These are phyloP conservation scores for Zosterops pallidus DNA, from an alignment of 2,113 vertebrate species.

Conservation along the genomic window DNA sequence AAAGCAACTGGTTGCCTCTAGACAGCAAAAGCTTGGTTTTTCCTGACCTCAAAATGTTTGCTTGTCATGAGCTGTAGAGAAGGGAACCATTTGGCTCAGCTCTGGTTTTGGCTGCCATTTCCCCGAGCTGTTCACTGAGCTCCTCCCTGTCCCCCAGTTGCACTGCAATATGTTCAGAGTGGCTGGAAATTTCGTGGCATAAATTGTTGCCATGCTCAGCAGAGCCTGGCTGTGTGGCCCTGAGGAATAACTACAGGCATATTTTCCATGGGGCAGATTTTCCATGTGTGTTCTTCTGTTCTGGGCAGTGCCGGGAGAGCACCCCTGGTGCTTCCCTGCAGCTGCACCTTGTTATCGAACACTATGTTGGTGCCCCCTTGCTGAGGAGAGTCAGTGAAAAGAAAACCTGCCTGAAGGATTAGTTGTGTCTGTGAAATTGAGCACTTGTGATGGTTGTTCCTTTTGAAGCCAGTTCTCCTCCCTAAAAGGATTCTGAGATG, in stretches of 20 bases:
- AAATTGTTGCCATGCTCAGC: neutral
- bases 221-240: neutral
- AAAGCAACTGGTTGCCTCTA: neutral
- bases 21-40: neutral
- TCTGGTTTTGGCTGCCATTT: neutral
- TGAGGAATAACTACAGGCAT: neutral
- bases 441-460: neutral
- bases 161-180: neutral
- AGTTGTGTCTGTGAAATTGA: neutral
- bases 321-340: neutral
- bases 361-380: neutral
- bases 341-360: neutral
- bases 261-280: neutral
- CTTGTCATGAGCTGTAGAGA: neutral
- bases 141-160: neutral
- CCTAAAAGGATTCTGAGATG: neutral
- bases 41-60: neutral
- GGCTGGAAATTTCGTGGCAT: neutral
- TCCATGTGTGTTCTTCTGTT: accelerated
- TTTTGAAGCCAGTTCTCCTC: neutral
- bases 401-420: neutral
- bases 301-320: neutral
- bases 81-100: neutral
- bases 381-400: neutral
- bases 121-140: neutral